Evolutionary conservation across 2,888 invertebrate genomes (phyloP).

Genomic region (Theodoxus fluviatilis): DNA sequence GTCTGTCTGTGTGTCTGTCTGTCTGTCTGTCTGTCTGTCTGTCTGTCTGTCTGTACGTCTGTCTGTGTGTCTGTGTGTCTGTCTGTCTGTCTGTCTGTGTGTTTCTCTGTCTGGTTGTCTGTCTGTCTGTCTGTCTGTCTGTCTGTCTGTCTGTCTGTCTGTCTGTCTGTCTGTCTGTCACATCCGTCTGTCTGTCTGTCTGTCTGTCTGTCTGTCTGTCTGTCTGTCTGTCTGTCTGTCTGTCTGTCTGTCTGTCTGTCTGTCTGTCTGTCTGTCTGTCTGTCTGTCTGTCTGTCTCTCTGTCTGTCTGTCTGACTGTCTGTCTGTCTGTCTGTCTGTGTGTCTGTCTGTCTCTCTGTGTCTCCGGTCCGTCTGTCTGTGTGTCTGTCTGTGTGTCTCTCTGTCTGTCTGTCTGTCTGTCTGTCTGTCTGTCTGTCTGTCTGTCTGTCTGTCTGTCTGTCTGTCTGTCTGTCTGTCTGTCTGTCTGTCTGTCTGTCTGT

Average conservation of each 20-base stretch:
- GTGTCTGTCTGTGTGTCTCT: not conserved
- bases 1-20: not conserved
- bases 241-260: not conserved
- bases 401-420: slow-evolving; percentile 3
- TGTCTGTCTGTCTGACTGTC: not conserved
- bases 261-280: not conserved
- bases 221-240: not conserved
- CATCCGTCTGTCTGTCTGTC: not conserved
- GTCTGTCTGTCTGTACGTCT: not conserved
- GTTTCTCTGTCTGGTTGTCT: not conserved
- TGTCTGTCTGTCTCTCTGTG: not conserved
- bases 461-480: not conserved
- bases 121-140: not conserved
- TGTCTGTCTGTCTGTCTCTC: not conserved
- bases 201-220: not conserved
- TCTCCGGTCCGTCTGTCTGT: not conserved
- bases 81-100: not conserved
- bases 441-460: not conserved
- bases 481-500: not conserved
- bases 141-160: not conserved
- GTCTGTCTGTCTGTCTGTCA: no score
- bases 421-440: not conserved
- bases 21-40: not conserved
- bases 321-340: not conserved
- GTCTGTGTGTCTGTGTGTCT: not conserved